Percentiles rank a stretch among this genome's conserved stretches.
Conservation (phyloP, 2,113 vertebrate genomes). For the Onychorhynchus coronatus region DNA sequence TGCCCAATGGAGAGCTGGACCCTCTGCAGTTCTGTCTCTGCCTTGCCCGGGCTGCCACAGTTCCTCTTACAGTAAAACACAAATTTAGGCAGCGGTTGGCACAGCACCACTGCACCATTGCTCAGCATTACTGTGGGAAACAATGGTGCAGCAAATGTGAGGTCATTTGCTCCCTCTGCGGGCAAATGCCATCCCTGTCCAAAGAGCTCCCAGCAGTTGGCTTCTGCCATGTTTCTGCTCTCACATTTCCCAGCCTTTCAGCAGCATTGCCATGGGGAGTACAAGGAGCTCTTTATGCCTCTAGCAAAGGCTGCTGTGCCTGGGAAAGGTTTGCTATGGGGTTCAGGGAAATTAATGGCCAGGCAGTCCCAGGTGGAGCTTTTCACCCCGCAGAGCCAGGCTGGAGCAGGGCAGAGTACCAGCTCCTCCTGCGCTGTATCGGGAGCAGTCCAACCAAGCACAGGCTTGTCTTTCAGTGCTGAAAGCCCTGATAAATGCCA, state of each 20-base stretch:
- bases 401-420: not conserved
- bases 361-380: not conserved
- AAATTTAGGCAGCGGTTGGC: not conserved
- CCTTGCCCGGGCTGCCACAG: not conserved
- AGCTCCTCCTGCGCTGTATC: not conserved
- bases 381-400: not conserved
- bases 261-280: not conserved
- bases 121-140: not conserved
- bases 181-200: not conserved
- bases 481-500: constrained; percentile 59
- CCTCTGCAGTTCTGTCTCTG: not conserved
- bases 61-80: not conserved
- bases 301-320: constrained; percentile 17
- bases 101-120: accelerated
- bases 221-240: not conserved
- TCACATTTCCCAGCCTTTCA: not conserved
- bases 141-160: accelerated
- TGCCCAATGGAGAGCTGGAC: not conserved
- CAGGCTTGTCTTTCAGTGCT: constrained; percentile 13
- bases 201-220: not conserved
- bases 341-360: not conserved
- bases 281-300: constrained; percentile 47
- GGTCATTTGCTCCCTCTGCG: not conserved
- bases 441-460: not conserved
- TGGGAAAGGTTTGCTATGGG: constrained; percentile 16